These are phyloP conservation scores for Noctilio leporinus DNA, from an alignment of 2,113 vertebrate genomes.

Conservation along the genomic window DNA sequence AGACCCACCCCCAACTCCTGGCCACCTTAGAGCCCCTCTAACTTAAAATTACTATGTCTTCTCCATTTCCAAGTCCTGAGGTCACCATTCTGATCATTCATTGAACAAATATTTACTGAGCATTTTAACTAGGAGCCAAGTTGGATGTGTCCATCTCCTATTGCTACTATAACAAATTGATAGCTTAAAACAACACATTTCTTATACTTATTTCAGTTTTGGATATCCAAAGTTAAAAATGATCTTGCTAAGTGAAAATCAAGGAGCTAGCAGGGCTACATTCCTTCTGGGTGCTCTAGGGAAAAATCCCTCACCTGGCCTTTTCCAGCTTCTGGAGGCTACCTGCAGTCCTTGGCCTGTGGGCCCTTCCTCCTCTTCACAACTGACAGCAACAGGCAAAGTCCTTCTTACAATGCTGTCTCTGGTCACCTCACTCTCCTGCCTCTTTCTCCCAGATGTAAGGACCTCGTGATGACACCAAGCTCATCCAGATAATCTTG, in stretches of 20 bases:
- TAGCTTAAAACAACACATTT: background rate
- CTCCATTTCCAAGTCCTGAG: background rate
- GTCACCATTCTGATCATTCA: background rate
- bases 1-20: background rate
- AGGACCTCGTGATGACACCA: background rate
- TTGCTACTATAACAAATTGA: background rate
- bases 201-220: background rate
- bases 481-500: background rate
- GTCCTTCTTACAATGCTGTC: no score
- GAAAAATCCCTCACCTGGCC: background rate
- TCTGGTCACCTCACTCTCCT: background rate
- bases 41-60: background rate
- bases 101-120: background rate
- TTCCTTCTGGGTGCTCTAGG: background rate
- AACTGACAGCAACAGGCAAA: background rate
- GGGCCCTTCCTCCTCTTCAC: background rate
- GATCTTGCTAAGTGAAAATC: background rate
- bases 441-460: background rate
- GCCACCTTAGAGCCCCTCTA: background rate
- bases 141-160: background rate
- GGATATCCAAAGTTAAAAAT: background rate
- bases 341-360: background rate
- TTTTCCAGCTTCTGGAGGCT: background rate
- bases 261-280: background rate
- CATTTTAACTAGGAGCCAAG: background rate